Percentiles rank a stretch among this genome's conserved stretches.
Conservation (phyloP, 2,888 invertebrate genomes). For the Therioaphis trifolii region DNA sequence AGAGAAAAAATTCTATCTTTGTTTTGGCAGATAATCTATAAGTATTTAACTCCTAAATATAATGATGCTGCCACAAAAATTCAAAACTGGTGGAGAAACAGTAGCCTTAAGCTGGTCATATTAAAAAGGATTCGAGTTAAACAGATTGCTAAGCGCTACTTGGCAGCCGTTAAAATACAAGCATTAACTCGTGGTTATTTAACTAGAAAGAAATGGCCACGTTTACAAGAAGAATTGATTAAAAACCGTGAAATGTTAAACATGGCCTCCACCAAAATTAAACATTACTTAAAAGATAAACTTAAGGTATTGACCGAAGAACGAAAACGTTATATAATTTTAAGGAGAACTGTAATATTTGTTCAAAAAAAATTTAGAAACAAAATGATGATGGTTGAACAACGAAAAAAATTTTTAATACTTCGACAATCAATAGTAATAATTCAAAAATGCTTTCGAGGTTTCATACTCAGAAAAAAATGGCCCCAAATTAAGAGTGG, state of each 20-base stretch:
- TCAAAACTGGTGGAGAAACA: constrained; percentile 64
- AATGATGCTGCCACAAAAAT: constrained; percentile 63
- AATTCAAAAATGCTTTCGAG: constrained; percentile 60
- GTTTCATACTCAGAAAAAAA: constrained; percentile 34
- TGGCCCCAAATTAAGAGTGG: constrained; percentile 11
- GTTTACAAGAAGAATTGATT: constrained; percentile 22
- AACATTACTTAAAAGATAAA: constrained; percentile 51
- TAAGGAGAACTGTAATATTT: constrained; percentile 46
- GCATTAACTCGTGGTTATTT: constrained; percentile 56
- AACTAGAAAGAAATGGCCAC: constrained; percentile 48
- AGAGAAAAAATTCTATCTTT: constrained; percentile 87
- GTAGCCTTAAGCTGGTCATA: constrained; percentile 31
- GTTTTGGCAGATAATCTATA: constrained; percentile 89
- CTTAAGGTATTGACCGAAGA: constrained; percentile 43
- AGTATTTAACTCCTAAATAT: constrained; percentile 69
- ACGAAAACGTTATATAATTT: constrained; percentile 49
- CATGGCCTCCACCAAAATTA: constrained; percentile 37
- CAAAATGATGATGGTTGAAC: constrained; percentile 28
- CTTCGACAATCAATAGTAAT: constrained; percentile 27
- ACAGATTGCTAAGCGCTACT: constrained; percentile 46
- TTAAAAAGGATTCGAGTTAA: constrained; percentile 55
- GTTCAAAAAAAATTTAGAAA: constrained; percentile 62
- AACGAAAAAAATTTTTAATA: constrained; percentile 28
- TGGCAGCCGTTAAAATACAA: constrained; percentile 62
- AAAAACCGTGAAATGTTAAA: constrained; percentile 39